Percentiles rank a stretch among this genome's conserved stretches.
phyloP scores from a whole-genome alignment of 2,888 invertebrate genomes.

The Xylocampa areola region DNA sequence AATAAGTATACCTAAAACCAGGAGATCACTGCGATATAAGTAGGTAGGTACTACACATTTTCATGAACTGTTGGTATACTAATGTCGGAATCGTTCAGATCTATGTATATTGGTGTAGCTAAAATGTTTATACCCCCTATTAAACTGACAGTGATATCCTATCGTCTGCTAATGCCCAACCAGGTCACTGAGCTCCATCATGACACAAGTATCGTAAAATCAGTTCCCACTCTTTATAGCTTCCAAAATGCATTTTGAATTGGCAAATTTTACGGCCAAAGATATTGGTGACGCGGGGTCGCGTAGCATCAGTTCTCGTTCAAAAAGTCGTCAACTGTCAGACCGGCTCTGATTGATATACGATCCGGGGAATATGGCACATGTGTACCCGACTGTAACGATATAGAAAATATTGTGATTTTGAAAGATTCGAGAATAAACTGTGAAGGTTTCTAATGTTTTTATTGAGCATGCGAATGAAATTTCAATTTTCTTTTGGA shows the following conservation, averaged over 20 bases:
- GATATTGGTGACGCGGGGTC: conserved; percentile 42
- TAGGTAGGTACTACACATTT: too few species aligned
- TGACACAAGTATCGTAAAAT: conserved; percentile 25
- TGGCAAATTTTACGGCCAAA: conserved; percentile 44
- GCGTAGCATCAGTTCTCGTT: conserved; percentile 72
- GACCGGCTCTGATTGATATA: conserved; percentile 77
- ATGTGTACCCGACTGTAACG: conserved; percentile 30
- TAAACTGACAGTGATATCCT: conserved; percentile 6
- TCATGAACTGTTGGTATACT: too few species aligned
- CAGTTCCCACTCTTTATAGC: conserved; percentile 17
- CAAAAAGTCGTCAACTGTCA: conserved; percentile 77
- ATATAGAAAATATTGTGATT: conserved; percentile 44
- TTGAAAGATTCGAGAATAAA: conserved; percentile 43
- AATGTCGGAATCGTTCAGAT: too few species aligned
- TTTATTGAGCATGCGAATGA: not conserved
- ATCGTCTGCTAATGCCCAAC: not conserved
- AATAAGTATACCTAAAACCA: too few species aligned
- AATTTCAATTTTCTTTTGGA: too few species aligned
- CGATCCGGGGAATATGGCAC: conserved; percentile 38
- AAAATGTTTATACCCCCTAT: conserved; percentile 17
- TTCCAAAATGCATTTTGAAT: conserved; percentile 55
- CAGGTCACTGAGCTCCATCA: conserved; percentile 1
- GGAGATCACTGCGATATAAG: too few species aligned
- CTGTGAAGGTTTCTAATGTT: conserved; percentile 5
- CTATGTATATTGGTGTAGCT: not conserved